Percentiles rank a stretch among this genome's conserved stretches.
Conservation (phyloP, 2,888 invertebrate genomes). For the Drosophila villosipedis region DNA sequence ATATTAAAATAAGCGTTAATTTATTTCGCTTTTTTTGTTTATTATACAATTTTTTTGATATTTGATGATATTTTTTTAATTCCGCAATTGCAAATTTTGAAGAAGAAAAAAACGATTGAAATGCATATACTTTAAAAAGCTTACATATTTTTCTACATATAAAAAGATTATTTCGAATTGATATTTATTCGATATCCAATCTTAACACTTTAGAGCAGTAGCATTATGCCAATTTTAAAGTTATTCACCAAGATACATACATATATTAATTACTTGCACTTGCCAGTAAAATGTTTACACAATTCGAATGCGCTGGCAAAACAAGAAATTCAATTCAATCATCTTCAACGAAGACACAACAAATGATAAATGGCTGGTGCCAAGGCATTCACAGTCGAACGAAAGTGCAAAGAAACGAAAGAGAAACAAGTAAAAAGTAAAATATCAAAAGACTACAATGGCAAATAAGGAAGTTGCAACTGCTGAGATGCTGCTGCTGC, state of each 20-base stretch:
- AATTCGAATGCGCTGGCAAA: constrained; percentile 40
- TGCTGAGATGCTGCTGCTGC: constrained; percentile 21
- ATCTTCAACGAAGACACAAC: constrained; percentile 34
- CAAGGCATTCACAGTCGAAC: constrained; percentile 21
- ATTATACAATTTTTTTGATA: background rate
- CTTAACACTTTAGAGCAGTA: constrained; percentile 1
- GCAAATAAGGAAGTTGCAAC: constrained; percentile 77
- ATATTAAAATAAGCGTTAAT: constrained; percentile 44
- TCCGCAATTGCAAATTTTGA: background rate
- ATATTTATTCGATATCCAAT: constrained; percentile 11
- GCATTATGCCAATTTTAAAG: constrained; percentile 26
- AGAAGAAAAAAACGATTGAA: background rate
- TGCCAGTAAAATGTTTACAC: constrained; percentile 50
- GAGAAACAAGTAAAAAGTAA: constrained; percentile 32
- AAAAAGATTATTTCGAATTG: background rate
- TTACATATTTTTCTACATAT: background rate
- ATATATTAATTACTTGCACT: constrained; percentile 52
- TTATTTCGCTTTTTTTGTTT: constrained; percentile 8
- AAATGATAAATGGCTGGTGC: constrained; percentile 40
- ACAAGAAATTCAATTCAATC: constrained; percentile 54
- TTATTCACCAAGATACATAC: constrained; percentile 33
- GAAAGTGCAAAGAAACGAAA: constrained; percentile 42
- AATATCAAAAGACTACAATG: constrained; percentile 71
- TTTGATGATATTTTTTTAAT: background rate
- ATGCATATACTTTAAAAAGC: too few species aligned